Percentiles rank a stretch among this genome's conserved stretches.
These are phyloP conservation scores for Ditylenchus weischeri DNA, from an alignment of 2,888 invertebrate genomes.

Conservation along the genomic window DNA sequence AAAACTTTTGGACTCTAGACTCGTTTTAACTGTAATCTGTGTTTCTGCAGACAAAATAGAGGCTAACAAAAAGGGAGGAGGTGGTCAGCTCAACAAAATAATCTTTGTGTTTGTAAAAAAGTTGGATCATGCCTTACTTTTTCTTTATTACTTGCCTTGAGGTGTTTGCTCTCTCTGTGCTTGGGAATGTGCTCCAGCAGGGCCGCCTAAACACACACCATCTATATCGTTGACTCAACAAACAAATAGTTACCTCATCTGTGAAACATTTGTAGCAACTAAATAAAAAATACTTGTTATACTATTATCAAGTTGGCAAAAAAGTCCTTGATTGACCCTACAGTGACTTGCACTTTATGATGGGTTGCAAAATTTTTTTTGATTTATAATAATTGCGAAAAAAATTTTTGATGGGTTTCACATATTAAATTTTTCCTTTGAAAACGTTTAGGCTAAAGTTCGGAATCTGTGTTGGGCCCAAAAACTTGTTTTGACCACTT, in stretches of 20 bases:
- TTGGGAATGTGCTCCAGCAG: slow-evolving; percentile 98
- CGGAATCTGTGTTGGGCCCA: too few species aligned
- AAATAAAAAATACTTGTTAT: slow-evolving; percentile 20
- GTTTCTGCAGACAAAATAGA: neutral
- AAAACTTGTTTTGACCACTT: too few species aligned
- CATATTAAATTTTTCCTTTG: too few species aligned
- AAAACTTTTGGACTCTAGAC: too few species aligned
- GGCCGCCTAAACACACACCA: slow-evolving; percentile 65
- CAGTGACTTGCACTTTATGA: too few species aligned
- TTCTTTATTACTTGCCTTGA: slow-evolving; percentile 67
- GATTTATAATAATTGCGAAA: too few species aligned
- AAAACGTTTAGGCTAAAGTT: too few species aligned
- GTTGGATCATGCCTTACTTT: slow-evolving; percentile 22
- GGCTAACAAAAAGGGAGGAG: slow-evolving; percentile 5
- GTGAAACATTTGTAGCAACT: slow-evolving; percentile 96
- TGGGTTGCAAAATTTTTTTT: too few species aligned
- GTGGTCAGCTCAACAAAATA: neutral
- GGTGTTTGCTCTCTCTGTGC: slow-evolving; percentile 97
- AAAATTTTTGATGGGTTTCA: too few species aligned
- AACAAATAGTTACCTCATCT: slow-evolving; percentile 69
- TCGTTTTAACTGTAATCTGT: too few species aligned
- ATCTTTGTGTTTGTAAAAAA: slow-evolving; percentile 1
- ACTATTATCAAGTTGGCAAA: neutral
- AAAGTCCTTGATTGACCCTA: too few species aligned
- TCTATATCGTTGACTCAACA: too few species aligned